phyloP scores from a whole-genome alignment of 2,113 vertebrate genomes.

The Macquaria australasica region DNA sequence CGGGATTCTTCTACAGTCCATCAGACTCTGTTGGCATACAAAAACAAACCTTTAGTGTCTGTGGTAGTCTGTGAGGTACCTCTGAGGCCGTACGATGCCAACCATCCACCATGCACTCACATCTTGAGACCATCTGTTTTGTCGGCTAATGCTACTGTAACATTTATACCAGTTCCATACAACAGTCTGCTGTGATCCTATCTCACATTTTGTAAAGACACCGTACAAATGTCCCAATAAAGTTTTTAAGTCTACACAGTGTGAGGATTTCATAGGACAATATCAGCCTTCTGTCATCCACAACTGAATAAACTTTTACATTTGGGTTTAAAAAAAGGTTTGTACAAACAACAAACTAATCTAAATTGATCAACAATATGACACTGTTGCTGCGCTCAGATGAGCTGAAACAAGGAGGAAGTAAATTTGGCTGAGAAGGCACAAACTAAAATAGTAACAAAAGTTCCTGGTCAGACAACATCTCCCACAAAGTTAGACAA shows the following conservation, averaged over 20 bases:
- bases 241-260: background rate
- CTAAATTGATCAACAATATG: background rate
- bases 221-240: background rate
- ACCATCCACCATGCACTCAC: constrained; percentile 5
- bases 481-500: background rate
- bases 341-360: background rate
- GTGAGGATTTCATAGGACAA: background rate
- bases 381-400: no score
- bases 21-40: background rate
- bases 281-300: background rate
- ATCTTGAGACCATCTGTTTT: constrained; percentile 53
- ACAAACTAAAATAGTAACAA: constrained; percentile 16
- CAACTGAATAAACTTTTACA: background rate
- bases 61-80: background rate
- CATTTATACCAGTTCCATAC: background rate
- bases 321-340: background rate
- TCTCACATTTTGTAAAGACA: no score
- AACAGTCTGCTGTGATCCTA: background rate
- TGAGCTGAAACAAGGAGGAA: background rate
- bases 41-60: background rate
- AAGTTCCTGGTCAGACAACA: background rate
- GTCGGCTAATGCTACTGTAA: background rate
- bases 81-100: constrained; percentile 1
- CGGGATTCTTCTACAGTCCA: background rate
- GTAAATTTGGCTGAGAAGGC: background rate